Evolutionary conservation across 37 sponge, comb jelly and placozoan species (phyloP).

Genomic region (Theonella swinhoei): DNA sequence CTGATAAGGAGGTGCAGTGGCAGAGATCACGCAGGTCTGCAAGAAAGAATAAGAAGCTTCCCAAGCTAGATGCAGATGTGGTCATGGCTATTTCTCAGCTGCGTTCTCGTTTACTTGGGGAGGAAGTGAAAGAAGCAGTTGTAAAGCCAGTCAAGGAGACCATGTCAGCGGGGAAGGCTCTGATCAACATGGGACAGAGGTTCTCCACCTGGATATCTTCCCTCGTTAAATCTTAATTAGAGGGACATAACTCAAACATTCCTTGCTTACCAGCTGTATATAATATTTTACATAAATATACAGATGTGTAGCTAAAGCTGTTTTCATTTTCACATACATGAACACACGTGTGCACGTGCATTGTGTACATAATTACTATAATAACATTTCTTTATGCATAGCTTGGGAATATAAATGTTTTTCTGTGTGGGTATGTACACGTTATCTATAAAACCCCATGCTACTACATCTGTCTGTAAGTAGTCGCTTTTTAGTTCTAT

Average conservation of each 20-base stretch:
- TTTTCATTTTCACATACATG: no score
- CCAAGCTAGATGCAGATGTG: neutral
- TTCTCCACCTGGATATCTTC: neutral
- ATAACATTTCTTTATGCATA: no score
- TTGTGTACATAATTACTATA: no score
- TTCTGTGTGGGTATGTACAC: no score
- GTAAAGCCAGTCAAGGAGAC: conserved; percentile 27
- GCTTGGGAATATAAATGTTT: no score
- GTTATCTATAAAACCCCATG: no score
- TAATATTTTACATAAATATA: no score
- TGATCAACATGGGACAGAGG: neutral
- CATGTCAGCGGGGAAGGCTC: conserved; percentile 20
- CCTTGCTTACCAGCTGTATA: no score
- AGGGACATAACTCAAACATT: neutral
- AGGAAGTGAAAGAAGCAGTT: conserved; percentile 4
- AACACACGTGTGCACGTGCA: no score
- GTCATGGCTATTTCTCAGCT: neutral
- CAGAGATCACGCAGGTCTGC: neutral
- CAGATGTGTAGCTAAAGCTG: no score
- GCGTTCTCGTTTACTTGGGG: neutral
- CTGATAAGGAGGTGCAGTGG: neutral
- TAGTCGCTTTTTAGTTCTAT: no score
- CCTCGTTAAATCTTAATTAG: neutral
- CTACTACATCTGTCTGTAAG: no score
- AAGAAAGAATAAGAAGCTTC: neutral